phyloP scores from a whole-genome alignment of 2,797 vertebrate species.

The Thunnus albacares region DNA sequence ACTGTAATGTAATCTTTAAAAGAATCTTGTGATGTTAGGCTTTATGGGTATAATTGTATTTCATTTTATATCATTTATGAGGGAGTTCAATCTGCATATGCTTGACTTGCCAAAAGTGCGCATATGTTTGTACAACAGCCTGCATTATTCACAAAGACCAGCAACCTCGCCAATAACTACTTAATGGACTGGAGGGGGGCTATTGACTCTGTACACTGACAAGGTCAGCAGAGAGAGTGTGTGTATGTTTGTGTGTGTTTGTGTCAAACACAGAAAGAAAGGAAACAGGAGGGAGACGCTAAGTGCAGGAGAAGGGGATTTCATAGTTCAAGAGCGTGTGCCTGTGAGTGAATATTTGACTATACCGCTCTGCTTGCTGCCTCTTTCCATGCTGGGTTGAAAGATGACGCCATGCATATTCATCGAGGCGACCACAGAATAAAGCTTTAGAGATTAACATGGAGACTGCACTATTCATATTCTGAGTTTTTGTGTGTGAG shows the following conservation, averaged over 20 bases:
- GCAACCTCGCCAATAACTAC: conserved; percentile 50
- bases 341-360: conserved; percentile 39
- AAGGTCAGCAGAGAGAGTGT: conserved; percentile 56
- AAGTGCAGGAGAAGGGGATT: conserved; percentile 17
- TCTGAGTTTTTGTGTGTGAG: background rate
- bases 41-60: background rate
- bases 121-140: conserved; percentile 58
- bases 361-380: conserved; percentile 5
- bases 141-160: conserved; percentile 62
- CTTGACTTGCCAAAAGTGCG: conserved; percentile 51
- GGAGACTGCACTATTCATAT: conserved; percentile 7
- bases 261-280: conserved; percentile 3
- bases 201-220: conserved; percentile 60
- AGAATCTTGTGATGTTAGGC: background rate
- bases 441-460: conserved; percentile 22
- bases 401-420: conserved; percentile 54
- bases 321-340: conserved; percentile 23
- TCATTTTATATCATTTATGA: conserved; percentile 8
- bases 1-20: conserved; percentile 2
- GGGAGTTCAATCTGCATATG: background rate
- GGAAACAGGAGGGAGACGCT: conserved; percentile 10
- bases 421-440: conserved; percentile 30
- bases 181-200: conserved; percentile 59
- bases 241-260: conserved; percentile 27
- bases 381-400: conserved; percentile 13